Evolutionary conservation across 1,140 invertebrate genomes (phyloP).

Genomic region (Steinernema khuongi): DNA sequence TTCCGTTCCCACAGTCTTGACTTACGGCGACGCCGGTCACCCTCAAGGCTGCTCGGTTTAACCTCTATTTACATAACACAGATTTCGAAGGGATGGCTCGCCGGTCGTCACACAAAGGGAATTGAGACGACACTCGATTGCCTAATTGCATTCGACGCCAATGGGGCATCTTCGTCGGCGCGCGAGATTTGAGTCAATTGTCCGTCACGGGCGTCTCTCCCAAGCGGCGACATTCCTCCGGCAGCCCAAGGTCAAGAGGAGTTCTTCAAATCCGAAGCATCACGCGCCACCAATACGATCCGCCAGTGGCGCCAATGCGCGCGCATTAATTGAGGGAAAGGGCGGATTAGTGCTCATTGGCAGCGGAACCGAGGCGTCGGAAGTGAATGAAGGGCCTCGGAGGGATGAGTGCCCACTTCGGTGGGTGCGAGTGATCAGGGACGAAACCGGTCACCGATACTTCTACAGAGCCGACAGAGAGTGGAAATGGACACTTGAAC

Average conservation of each 20-base stretch:
- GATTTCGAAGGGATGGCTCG: neutral
- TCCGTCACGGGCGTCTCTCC: neutral
- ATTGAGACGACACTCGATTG: neutral
- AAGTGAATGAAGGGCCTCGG: too few relatives aligned
- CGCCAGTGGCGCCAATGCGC: too few relatives aligned
- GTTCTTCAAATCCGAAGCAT: slow-evolving; percentile 3
- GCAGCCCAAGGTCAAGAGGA: slow-evolving; percentile 8
- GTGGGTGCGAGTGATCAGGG: too few relatives aligned
- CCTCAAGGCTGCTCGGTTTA: slow-evolving; percentile 1
- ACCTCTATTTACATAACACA: slow-evolving; percentile 9
- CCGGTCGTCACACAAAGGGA: slow-evolving; percentile 14
- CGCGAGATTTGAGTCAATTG: slow-evolving; percentile 14
- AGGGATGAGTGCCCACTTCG: too few relatives aligned
- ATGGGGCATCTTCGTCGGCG: neutral
- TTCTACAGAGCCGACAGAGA: too few relatives aligned
- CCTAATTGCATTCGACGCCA: slow-evolving; percentile 15
- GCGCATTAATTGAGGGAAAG: too few relatives aligned
- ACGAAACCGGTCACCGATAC: too few relatives aligned
- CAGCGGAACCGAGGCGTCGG: too few relatives aligned
- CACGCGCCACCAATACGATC: neutral
- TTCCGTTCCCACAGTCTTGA: neutral
- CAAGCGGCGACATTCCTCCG: neutral
- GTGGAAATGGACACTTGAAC: too few relatives aligned
- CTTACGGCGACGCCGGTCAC: neutral
- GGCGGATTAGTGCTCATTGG: too few relatives aligned